phyloP scores from a whole-genome alignment of 2,888 invertebrate genomes.

The Ormyrus thymus region DNA sequence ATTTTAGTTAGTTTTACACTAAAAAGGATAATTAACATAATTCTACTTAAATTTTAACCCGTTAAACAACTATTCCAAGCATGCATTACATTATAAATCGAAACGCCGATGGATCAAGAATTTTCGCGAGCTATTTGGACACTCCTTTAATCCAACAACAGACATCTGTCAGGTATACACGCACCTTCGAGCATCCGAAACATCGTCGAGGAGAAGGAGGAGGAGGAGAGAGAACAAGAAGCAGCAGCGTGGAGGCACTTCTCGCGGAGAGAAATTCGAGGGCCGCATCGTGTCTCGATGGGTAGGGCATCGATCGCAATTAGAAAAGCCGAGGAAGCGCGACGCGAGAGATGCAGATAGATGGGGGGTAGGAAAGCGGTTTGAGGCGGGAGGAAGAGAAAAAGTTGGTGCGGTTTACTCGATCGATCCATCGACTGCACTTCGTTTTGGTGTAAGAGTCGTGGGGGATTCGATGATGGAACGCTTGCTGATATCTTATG shows the following conservation, averaged over 20 bases:
- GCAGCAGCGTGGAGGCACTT: neutral
- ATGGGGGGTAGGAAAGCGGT: neutral
- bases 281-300: neutral
- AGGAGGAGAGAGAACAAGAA: neutral
- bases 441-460: constrained; percentile 1
- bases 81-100: no score
- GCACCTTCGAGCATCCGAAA: no score
- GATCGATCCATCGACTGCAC: constrained; percentile 24
- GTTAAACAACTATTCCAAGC: no score
- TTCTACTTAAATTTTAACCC: no score
- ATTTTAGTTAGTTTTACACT: no score
- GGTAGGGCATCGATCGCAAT: constrained; percentile 35
- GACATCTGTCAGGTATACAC: no score
- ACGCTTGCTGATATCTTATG: constrained; percentile 1
- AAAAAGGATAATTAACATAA: no score
- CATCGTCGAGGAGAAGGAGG: no score
- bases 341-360: constrained; percentile 10
- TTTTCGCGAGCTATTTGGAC: neutral
- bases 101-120: neutral
- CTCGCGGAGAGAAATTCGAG: constrained; percentile 2
- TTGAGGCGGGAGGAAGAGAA: no score
- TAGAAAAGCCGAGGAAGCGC: constrained; percentile 1
- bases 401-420: neutral
- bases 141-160: no score
- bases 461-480: neutral